Evolutionary conservation across 2,113 vertebrate species (phyloP), one percentile per base, ranked within the genome.

Genomic region (Fulica atra): DNA sequence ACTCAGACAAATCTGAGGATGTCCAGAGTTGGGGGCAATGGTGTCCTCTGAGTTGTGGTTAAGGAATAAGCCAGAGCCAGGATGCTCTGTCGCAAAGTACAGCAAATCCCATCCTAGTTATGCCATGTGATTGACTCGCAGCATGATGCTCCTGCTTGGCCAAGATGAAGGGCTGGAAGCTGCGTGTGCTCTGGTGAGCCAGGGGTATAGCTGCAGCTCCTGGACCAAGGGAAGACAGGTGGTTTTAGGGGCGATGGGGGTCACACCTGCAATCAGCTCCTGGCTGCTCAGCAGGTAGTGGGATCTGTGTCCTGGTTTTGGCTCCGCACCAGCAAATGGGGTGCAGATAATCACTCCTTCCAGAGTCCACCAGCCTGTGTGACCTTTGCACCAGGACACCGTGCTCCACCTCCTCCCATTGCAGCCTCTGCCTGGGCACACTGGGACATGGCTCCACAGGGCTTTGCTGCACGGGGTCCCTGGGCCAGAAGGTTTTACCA

Each of bases 281-380:
- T 35, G 42, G 50, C 33, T 36, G 2, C 12, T n/a, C 50, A 29
- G 66, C 29, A 36, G 38, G 16, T 29, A 26, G 66, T 21, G 18
- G 21, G 26, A 4, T 5, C 36, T 0, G 3, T 61, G 53, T 26
- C 53, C 1, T 0, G 18, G 36, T 17, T 57, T 71, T 61, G 31
- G 20, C 36, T 81, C 21, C 19, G 18, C 42, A 26, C 17, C 20
- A 36, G 18, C 44, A 25, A 54, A 53, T 0, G 0, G 4, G 26
- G 10, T 0, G n/a, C n/a, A n/a, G 2, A 19, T 26, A 33, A 44
- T 9, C 0, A 0, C 24, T 64, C 68, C 36, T 18, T 63, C 38
- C 36, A 19, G 13, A 7, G 40, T 18, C 31, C 51, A 10, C 16
- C 15, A 56, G 33, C 18, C 19, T 1, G 0, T 16, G 7, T 0